Conservation (phyloP, 2,113 vertebrate genomes). For the Trogon surrucura region DNA sequence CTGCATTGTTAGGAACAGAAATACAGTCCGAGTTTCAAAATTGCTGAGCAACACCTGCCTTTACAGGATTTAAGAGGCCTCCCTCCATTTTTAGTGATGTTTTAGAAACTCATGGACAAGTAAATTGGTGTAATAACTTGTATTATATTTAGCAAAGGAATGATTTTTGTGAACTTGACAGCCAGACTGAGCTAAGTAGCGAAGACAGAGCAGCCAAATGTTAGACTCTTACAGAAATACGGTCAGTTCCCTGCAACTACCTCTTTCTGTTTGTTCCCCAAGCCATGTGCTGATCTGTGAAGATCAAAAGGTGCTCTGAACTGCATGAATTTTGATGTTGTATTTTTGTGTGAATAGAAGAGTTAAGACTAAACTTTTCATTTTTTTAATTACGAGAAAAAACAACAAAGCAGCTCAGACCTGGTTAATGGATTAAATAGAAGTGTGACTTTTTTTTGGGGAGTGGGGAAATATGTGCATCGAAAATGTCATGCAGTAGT, state of each 20-base stretch:
- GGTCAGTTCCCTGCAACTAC: background rate
- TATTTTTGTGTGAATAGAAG: background rate
- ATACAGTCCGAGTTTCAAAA: background rate
- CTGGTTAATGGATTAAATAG: background rate
- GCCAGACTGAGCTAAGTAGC: background rate
- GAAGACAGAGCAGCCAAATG: background rate
- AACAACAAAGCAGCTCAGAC: background rate
- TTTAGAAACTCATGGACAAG: background rate
- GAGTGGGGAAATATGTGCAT: background rate
- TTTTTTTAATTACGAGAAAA: background rate
- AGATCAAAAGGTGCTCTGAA: background rate
- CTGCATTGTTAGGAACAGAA: background rate
- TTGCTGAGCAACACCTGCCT: background rate
- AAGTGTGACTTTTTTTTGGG: background rate
- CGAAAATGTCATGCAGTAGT: background rate
- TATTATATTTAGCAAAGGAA: background rate
- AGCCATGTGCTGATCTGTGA: background rate
- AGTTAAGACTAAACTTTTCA: background rate
- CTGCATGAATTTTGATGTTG: background rate
- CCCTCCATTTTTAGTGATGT: background rate
- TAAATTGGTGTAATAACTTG: background rate
- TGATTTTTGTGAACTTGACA: background rate
- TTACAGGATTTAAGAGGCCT: background rate
- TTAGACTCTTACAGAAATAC: background rate
- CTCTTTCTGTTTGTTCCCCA: background rate